These are phyloP conservation scores for Ardeotis arabs DNA, from an alignment of 2,113 vertebrate species.

Conservation along the genomic window DNA sequence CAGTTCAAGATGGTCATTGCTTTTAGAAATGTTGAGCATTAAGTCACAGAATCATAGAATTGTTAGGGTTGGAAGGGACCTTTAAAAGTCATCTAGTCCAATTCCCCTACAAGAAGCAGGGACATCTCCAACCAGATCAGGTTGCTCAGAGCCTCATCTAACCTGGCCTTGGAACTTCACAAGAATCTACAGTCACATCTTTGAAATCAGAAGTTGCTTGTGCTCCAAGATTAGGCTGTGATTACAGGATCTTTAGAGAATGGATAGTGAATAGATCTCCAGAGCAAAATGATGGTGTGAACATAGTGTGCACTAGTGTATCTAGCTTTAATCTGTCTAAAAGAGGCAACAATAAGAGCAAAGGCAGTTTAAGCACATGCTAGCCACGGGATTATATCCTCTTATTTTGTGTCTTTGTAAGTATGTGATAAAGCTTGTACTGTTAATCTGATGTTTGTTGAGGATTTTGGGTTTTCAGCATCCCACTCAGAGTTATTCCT, in stretches of 20 bases:
- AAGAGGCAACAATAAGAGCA: background rate
- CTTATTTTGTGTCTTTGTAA: background rate
- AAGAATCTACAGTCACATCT: background rate
- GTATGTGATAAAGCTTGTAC: background rate
- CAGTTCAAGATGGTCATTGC: accelerated
- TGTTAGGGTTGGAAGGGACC: too few relatives aligned
- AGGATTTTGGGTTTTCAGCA: background rate
- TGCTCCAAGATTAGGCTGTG: background rate
- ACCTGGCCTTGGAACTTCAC: background rate
- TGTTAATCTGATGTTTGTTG: background rate
- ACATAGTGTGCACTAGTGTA: background rate
- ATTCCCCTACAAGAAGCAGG: too few relatives aligned
- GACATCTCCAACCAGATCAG: too few relatives aligned
- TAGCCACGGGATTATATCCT: background rate
- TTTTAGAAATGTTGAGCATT: background rate
- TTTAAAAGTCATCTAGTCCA: too few relatives aligned
- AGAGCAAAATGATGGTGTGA: background rate
- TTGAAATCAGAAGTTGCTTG: background rate
- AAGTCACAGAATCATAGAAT: background rate
- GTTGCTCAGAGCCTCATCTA: too few relatives aligned
- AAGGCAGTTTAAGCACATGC: background rate
- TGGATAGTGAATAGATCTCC: background rate
- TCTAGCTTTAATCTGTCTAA: background rate
- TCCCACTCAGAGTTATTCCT: background rate
- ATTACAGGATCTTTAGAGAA: background rate